Percentiles rank a stretch among this genome's conserved stretches.
Evolutionary conservation across 2,797 vertebrate genomes (phyloP).

Genomic region (Poeciliopsis infans): DNA sequence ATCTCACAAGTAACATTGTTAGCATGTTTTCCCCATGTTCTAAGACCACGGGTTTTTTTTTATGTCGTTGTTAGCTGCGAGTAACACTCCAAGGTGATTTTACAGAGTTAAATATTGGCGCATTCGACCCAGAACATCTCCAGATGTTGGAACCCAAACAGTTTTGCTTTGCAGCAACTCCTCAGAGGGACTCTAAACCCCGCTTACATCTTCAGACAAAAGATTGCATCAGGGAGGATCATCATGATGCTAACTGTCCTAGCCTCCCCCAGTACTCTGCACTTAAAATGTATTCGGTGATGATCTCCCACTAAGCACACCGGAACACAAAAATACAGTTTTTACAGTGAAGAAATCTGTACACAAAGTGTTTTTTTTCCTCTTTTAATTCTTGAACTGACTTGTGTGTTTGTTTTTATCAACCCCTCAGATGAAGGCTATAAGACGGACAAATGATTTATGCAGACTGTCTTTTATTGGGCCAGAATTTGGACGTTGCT

Average conservation of each 20-base stretch:
- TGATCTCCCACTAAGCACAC: neutral
- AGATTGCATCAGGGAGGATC: slow-evolving; percentile 66
- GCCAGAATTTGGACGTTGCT: slow-evolving; percentile 29
- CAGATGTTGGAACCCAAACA: slow-evolving; percentile 5
- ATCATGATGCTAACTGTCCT: slow-evolving; percentile 50
- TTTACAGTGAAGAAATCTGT: neutral
- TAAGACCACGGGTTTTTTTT: too few species aligned
- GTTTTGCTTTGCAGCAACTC: slow-evolving; percentile 24
- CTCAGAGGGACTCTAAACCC: slow-evolving; percentile 41
- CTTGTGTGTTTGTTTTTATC: slow-evolving; percentile 27
- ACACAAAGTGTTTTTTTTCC: neutral
- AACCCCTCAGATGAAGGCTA: slow-evolving; percentile 24
- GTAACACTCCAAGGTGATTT: neutral
- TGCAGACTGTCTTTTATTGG: slow-evolving; percentile 52
- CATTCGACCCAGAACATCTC: slow-evolving; percentile 10
- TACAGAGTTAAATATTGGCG: neutral
- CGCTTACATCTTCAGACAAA: slow-evolving; percentile 60
- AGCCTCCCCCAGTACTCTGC: slow-evolving; percentile 50
- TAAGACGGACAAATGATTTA: slow-evolving; percentile 57
- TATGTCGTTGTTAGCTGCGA: neutral
- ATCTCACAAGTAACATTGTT: neutral
- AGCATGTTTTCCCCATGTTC: neutral
- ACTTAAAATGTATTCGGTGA: slow-evolving; percentile 33
- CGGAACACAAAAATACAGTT: neutral
- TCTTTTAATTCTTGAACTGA: slow-evolving; percentile 26